Evolutionary conservation across 1,140 invertebrate genomes (phyloP).

Genomic region (Hirudo medicinalis): DNA sequence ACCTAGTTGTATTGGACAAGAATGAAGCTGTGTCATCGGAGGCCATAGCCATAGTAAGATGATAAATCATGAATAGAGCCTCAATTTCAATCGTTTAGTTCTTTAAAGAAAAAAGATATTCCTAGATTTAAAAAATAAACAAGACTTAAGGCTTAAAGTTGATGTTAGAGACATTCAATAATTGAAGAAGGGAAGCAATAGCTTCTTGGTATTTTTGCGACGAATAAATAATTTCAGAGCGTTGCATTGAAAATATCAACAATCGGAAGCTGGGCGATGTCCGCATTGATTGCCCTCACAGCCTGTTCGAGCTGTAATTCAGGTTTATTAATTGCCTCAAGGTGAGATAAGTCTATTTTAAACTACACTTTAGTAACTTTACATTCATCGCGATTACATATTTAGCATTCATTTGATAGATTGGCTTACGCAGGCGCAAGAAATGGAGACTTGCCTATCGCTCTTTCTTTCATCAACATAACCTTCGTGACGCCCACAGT

Average conservation of each 20-base stretch:
- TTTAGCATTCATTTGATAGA: not conserved
- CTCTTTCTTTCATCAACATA: constrained; percentile 5
- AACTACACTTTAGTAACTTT: not conserved
- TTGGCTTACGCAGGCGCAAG: not conserved
- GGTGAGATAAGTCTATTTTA: not conserved
- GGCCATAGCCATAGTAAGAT: constrained; percentile 4
- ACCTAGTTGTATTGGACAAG: not conserved
- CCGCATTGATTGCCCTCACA: not conserved
- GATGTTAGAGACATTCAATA: not conserved
- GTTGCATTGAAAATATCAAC: not conserved
- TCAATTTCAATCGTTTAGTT: no score
- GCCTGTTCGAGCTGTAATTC: not conserved
- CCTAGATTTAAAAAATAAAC: no score
- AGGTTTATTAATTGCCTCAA: not conserved
- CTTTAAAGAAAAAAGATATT: no score
- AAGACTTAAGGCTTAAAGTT: not conserved
- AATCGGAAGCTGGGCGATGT: not conserved
- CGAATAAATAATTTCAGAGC: not conserved
- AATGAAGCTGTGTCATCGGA: not conserved
- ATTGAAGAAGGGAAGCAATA: no score
- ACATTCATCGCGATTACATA: not conserved
- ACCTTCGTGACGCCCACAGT: not conserved
- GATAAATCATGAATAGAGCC: not conserved
- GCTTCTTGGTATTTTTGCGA: not conserved
- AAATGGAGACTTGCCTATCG: not conserved